phyloP scores from a whole-genome alignment of 1,140 invertebrate genomes.

The Drosophila navojoa region DNA sequence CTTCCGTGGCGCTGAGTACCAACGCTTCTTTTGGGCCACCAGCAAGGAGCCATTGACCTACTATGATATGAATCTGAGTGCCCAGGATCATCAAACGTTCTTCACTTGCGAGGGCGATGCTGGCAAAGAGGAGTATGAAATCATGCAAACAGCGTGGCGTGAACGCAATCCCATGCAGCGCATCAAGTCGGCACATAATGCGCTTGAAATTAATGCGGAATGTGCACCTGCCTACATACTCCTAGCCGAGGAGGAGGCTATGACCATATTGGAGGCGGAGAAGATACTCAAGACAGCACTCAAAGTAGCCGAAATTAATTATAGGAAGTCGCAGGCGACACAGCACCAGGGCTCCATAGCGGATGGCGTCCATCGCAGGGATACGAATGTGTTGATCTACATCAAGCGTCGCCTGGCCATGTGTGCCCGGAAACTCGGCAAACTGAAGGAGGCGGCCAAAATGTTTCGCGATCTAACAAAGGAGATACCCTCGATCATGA shows the following conservation, averaged over 20 bases:
- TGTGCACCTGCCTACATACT: conserved; percentile 98
- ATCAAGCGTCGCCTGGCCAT: conserved; percentile 97
- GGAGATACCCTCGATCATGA: conserved; percentile 96
- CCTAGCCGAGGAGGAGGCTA: conserved; percentile 97
- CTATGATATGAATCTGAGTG: conserved; percentile 99
- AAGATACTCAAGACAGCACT: conserved; percentile 94
- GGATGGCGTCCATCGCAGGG: conserved; percentile 93
- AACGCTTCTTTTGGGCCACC: conserved; percentile 94
- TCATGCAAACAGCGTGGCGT: conserved; percentile 99
- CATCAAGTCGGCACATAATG: conserved; percentile 96
- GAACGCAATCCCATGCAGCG: conserved; percentile 96
- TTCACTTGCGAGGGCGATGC: conserved; percentile 97
- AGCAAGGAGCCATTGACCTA: conserved; percentile 98
- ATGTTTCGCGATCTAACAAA: conserved; percentile 98
- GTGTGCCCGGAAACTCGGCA: conserved; percentile 97
- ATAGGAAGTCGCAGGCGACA: conserved; percentile 89
- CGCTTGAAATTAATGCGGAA: conserved; percentile 95
- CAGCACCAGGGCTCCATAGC: conserved; percentile 91
- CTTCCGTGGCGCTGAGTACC: conserved; percentile 98
- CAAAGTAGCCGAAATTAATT: conserved; percentile 94
- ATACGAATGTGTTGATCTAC: conserved; percentile 98
- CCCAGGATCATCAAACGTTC: conserved; percentile 99
- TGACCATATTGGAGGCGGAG: conserved; percentile 95
- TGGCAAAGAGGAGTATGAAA: conserved; percentile 96
- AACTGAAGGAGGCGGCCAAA: conserved; percentile 97